Evolutionary conservation across 2,797 vertebrate genomes (phyloP).

Genomic region (Micrastur ruficollis): DNA sequence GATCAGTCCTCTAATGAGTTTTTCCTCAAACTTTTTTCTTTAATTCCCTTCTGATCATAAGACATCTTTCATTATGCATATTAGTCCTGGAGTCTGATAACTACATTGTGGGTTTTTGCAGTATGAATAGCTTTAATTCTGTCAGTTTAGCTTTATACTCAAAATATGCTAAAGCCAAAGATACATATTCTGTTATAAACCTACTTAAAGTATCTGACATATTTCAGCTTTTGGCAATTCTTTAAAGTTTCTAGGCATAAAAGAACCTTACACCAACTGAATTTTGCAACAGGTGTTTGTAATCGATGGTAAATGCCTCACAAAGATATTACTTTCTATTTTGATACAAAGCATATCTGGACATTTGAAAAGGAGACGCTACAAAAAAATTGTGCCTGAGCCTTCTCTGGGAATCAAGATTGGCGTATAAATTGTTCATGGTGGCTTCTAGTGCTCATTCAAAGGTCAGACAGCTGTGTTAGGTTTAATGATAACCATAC

Average conservation of each 20-base stretch:
- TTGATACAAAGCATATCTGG: neutral
- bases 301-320: neutral
- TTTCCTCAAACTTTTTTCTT: neutral
- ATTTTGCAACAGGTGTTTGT: slow-evolving; percentile 1
- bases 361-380: neutral
- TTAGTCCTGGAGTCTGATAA: slow-evolving; percentile 18
- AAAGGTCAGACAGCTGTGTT: neutral
- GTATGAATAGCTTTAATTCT: slow-evolving; percentile 30
- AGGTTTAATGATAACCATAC: neutral
- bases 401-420: neutral
- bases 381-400: neutral
- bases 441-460: neutral
- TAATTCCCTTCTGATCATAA: neutral
- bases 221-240: slow-evolving; percentile 8
- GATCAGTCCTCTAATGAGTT: neutral
- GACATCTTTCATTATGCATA: neutral
- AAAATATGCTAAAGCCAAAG: neutral
- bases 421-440: neutral
- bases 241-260: neutral
- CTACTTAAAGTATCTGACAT: neutral
- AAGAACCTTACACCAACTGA: neutral
- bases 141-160: neutral
- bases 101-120: neutral
- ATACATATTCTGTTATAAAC: neutral
- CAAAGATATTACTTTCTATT: neutral